Conservation (phyloP, 2,113 vertebrate species). For the Lepus americanus region DNA sequence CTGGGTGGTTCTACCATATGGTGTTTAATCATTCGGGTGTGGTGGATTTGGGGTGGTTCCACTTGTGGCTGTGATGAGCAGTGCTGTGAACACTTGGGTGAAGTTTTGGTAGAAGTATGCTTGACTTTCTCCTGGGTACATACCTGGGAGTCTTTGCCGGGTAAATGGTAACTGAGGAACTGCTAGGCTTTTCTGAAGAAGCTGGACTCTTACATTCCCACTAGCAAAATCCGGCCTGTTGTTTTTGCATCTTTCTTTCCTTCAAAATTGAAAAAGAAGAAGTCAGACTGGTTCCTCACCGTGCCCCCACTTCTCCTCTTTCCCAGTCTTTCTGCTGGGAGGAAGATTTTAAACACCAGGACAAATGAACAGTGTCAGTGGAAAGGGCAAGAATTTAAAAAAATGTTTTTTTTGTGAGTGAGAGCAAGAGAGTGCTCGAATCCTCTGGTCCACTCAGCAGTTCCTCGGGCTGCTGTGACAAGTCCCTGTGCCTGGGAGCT, state of each 20-base stretch:
- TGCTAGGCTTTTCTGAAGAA: neutral
- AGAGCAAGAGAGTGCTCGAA: too few relatives aligned
- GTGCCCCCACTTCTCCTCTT: neutral
- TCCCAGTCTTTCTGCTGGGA: neutral
- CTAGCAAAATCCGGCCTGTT: neutral
- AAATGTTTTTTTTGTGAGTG: too few relatives aligned
- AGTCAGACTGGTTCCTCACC: neutral
- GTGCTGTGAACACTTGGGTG: neutral
- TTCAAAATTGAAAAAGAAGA: neutral
- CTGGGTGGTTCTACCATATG: neutral
- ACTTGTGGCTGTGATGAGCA: neutral
- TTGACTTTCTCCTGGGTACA: neutral
- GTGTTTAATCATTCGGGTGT: neutral
- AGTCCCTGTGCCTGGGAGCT: fast-evolving
- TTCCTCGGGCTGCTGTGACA: neutral
- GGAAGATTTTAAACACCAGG: neutral
- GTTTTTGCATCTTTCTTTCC: neutral
- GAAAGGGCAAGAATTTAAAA: neutral
- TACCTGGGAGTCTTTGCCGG: neutral
- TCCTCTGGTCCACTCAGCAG: too few relatives aligned
- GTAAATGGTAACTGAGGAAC: neutral
- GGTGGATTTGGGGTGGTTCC: neutral
- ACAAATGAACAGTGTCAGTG: neutral
- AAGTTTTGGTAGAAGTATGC: neutral
- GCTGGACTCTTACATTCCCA: neutral